These are phyloP conservation scores for Sinocyclocheilus maitianheensis DNA, from an alignment of 2,113 vertebrate genomes.

Conservation along the genomic window DNA sequence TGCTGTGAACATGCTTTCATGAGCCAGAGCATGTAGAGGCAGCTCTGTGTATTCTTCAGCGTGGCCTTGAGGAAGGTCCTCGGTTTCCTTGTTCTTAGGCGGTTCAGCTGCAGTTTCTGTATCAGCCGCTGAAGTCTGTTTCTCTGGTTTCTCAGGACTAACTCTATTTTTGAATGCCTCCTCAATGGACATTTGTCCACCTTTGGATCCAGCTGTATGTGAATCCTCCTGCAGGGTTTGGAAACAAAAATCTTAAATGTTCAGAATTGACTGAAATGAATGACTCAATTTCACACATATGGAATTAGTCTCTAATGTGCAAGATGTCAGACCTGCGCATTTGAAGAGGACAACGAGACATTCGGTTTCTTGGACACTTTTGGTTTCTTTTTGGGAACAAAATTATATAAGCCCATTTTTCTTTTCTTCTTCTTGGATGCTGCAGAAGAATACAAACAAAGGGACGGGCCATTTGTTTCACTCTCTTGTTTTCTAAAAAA, in stretches of 20 bases:
- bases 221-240: conserved; percentile 63
- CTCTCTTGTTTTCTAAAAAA: neutral
- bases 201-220: conserved; percentile 70
- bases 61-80: conserved; percentile 63
- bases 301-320: neutral
- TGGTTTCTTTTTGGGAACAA: conserved; percentile 94
- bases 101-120: conserved; percentile 49
- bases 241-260: neutral
- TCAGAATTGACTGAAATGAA: neutral
- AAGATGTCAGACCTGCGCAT: conserved; percentile 29
- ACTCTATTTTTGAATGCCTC: conserved; percentile 77
- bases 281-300: neutral
- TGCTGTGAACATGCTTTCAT: conserved; percentile 83
- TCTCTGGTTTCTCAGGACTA: conserved; percentile 55
- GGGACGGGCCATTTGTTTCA: neutral
- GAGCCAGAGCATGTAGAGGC: conserved; percentile 87
- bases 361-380: conserved; percentile 85
- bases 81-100: neutral
- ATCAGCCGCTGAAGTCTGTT: neutral
- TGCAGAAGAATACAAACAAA: conserved; percentile 61
- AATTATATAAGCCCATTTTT: conserved; percentile 96
- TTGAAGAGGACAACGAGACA: conserved; percentile 16
- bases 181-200: conserved; percentile 80
- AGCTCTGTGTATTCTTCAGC: conserved; percentile 88
- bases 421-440: conserved; percentile 90